phyloP scores from a whole-genome alignment of 1,140 invertebrate genomes.

The Brachionus asplanchnoidis region DNA sequence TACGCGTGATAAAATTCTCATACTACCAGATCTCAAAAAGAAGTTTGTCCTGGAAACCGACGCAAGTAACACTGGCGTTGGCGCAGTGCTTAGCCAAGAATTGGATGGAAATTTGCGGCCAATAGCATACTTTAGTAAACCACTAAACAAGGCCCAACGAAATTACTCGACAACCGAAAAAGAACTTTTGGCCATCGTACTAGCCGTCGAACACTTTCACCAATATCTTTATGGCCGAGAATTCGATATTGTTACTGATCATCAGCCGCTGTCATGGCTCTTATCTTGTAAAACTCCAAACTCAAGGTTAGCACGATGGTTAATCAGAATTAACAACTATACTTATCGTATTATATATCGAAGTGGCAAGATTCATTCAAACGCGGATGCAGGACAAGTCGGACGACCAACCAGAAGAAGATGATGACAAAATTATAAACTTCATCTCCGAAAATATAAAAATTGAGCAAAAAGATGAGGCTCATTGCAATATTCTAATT shows the following conservation, averaged over 20 bases:
- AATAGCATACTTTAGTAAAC: not conserved
- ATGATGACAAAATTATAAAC: not conserved
- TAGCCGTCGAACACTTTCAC: slow-evolving; percentile 53
- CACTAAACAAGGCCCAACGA: not conserved
- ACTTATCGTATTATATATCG: not conserved
- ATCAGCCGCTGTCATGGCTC: slow-evolving; percentile 56
- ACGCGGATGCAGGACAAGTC: not conserved
- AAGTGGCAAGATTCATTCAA: not conserved
- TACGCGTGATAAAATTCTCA: not conserved
- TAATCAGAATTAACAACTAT: not conserved
- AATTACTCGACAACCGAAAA: slow-evolving; percentile 51
- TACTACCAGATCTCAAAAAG: slow-evolving; percentile 47
- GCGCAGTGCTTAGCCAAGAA: slow-evolving; percentile 53
- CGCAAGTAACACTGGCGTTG: slow-evolving; percentile 53
- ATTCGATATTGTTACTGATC: slow-evolving; percentile 58
- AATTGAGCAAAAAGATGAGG: not conserved
- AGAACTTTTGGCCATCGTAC: slow-evolving; percentile 53
- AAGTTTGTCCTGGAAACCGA: slow-evolving; percentile 56
- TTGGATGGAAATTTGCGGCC: not conserved
- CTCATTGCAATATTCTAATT: not conserved
- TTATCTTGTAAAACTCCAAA: slow-evolving; percentile 44
- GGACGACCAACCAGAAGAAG: not conserved
- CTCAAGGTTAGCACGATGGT: not conserved
- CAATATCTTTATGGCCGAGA: slow-evolving; percentile 55
- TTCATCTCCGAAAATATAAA: not conserved